Evolutionary conservation across 1,140 invertebrate species (phyloP).

Genomic region (Globodera rostochiensis): DNA sequence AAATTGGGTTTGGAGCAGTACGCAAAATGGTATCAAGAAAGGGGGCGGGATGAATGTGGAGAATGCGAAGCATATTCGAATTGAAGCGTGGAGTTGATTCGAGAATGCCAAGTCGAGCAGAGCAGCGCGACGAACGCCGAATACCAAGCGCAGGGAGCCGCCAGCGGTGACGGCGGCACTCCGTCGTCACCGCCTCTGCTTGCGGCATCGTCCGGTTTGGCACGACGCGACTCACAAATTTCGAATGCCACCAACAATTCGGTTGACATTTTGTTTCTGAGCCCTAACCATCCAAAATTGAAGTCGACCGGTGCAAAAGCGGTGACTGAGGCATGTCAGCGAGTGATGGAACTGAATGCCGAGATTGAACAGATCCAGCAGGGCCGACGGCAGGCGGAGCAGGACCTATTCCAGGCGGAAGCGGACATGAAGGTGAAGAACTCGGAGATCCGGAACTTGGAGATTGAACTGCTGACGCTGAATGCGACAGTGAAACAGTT

Average conservation of each 20-base stretch:
- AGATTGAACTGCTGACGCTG: constrained; percentile 74
- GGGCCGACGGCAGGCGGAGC: constrained; percentile 49
- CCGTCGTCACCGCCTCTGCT: neutral
- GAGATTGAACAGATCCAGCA: constrained; percentile 43
- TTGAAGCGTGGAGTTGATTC: constrained; percentile 72
- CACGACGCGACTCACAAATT: constrained; percentile 29
- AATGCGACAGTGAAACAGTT: constrained; percentile 90
- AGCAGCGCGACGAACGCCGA: constrained; percentile 83
- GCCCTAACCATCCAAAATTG: neutral
- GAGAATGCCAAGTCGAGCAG: constrained; percentile 78
- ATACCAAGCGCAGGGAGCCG: constrained; percentile 79
- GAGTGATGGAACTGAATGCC: constrained; percentile 47
- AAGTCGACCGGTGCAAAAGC: constrained; percentile 9
- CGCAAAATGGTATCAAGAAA: constrained; percentile 58
- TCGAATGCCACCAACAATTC: constrained; percentile 17
- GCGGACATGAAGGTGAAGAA: constrained; percentile 54
- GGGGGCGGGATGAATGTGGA: constrained; percentile 4
- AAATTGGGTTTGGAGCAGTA: constrained; percentile 90
- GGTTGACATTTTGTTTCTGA: neutral
- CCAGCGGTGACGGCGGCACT: constrained; percentile 65
- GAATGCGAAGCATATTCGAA: neutral
- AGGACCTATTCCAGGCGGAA: constrained; percentile 53
- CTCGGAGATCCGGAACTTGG: constrained; percentile 53
- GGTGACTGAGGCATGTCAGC: constrained; percentile 32
- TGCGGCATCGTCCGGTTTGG: neutral